Evolutionary conservation across 2,888 invertebrate species (phyloP).

Genomic region (Eremobia ochroleuca): DNA sequence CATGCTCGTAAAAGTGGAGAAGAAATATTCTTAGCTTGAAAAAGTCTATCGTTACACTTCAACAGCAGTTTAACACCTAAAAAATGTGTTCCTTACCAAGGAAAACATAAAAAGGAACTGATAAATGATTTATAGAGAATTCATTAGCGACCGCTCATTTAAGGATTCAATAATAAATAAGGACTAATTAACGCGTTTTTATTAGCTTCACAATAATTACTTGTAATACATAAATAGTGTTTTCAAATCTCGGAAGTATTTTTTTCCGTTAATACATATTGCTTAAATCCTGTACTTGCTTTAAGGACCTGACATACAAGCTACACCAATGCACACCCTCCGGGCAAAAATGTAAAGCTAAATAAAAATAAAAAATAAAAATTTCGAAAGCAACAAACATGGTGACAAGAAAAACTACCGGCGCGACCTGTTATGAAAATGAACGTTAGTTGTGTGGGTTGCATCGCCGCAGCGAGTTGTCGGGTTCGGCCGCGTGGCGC

Average conservation of each 20-base stretch:
- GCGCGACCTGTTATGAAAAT: slow-evolving; percentile 73
- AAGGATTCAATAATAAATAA: neutral
- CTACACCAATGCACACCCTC: slow-evolving; percentile 17
- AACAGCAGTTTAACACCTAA: neutral
- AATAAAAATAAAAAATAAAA: slow-evolving; percentile 59
- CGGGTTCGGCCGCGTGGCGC: slow-evolving; percentile 31
- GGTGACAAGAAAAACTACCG: slow-evolving; percentile 65
- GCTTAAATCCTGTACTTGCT: neutral
- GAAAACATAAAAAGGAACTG: too few relatives aligned
- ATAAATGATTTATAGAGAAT: neutral
- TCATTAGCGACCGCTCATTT: neutral
- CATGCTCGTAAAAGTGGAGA: neutral
- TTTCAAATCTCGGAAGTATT: too few relatives aligned
- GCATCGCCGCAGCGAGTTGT: slow-evolving; percentile 48
- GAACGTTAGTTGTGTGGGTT: slow-evolving; percentile 67
- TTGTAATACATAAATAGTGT: too few relatives aligned
- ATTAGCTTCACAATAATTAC: neutral
- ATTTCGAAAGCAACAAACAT: slow-evolving; percentile 64
- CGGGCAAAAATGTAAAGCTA: slow-evolving; percentile 25
- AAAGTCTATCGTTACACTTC: neutral
- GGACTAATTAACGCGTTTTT: neutral
- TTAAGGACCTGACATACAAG: neutral
- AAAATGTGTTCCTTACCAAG: neutral
- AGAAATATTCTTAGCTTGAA: neutral
- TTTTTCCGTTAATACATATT: too few relatives aligned